A percentile compares a stretch with the other conserved stretches of the same genome.
Evolutionary conservation across 2,797 vertebrate genomes (phyloP).

Genomic region (Columba guinea): DNA sequence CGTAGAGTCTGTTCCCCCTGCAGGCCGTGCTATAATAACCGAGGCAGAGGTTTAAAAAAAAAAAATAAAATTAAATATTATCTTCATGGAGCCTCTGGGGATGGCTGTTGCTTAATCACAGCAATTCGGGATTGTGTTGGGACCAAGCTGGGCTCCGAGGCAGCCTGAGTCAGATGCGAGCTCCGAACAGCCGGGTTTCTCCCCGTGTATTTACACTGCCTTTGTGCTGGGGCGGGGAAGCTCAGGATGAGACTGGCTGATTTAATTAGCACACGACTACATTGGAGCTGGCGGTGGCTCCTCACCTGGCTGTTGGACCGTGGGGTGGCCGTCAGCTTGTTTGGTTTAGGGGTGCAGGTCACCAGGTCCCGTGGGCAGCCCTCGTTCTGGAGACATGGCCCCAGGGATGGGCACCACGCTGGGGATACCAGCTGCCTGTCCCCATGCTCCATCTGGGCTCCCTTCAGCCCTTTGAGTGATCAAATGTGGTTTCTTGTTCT

Average conservation of each 20-base stretch:
- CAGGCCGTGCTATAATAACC: neutral
- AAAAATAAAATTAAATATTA: neutral
- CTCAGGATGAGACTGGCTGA: neutral
- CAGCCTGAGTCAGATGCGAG: neutral
- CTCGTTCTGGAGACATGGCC: too few relatives aligned
- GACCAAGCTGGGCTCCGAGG: neutral
- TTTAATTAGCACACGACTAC: neutral
- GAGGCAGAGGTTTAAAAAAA: neutral
- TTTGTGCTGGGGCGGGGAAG: neutral
- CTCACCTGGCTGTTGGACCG: fast-evolving
- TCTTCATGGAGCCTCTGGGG: neutral
- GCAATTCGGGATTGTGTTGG: neutral
- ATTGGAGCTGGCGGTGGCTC: neutral
- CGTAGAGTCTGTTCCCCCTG: neutral
- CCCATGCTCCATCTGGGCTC: neutral
- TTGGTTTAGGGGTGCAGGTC: neutral
- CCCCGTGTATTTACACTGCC: neutral
- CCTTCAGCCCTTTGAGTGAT: neutral
- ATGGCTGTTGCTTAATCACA: neutral
- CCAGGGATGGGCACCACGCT: neutral
- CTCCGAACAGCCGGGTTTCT: neutral
- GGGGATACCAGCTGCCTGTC: neutral
- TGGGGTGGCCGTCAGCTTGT: neutral
- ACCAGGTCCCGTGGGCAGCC: neutral
- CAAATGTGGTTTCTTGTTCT: neutral